These are phyloP conservation scores for Cephonodes hylas DNA, from an alignment of 2,888 invertebrate species.

Conservation along the genomic window DNA sequence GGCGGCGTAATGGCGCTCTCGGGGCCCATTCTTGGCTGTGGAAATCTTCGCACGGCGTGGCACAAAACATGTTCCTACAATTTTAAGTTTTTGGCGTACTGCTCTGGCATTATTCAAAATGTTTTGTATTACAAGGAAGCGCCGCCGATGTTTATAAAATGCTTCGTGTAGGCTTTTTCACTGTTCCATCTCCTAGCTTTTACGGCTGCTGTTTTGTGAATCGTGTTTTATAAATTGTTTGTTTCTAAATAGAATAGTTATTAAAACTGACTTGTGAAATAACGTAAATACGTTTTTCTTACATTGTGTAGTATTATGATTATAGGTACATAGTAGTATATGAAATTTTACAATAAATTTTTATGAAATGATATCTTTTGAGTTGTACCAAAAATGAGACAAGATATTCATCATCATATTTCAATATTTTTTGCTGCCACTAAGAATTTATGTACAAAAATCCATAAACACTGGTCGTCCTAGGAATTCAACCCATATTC, in stretches of 20 bases:
- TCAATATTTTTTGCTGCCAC: too few relatives aligned
- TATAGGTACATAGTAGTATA: too few relatives aligned
- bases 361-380: too few relatives aligned
- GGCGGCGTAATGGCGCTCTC: slow-evolving; percentile 49
- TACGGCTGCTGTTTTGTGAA: not conserved
- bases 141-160: slow-evolving; percentile 32
- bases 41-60: slow-evolving; percentile 38
- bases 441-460: too few relatives aligned
- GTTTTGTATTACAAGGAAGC: slow-evolving; percentile 48
- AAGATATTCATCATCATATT: too few relatives aligned
- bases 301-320: too few relatives aligned
- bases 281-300: too few relatives aligned
- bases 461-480: too few relatives aligned
- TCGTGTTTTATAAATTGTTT: not conserved
- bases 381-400: too few relatives aligned
- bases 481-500: too few relatives aligned
- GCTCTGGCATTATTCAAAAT: slow-evolving; percentile 52
- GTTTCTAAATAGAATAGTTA: not conserved
- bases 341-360: too few relatives aligned
- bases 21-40: slow-evolving; percentile 43
- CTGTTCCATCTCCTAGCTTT: not conserved
- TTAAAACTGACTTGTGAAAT: too few relatives aligned
- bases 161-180: not conserved
- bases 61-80: slow-evolving; percentile 53
- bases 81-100: slow-evolving; percentile 62